These are phyloP conservation scores for Tokudaia muenninki DNA, from an alignment of 2,797 vertebrate genomes.

Conservation along the genomic window DNA sequence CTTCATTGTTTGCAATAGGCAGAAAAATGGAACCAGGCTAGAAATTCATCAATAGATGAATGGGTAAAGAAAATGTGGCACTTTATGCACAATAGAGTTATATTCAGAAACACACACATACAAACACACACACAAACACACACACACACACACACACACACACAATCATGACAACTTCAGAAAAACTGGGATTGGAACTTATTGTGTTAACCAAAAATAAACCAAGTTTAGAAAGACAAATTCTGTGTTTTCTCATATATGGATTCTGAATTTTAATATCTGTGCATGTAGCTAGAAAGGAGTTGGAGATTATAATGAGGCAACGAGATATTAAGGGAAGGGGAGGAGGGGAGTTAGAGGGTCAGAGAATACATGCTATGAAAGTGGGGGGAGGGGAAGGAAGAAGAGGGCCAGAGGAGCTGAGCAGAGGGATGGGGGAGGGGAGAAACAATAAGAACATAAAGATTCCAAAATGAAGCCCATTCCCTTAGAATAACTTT, in stretches of 20 bases:
- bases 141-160: background rate
- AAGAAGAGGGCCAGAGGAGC: background rate
- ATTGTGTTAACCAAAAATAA: background rate
- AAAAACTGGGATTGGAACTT: background rate
- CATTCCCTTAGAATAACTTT: background rate
- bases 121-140: background rate
- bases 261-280: background rate
- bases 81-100: background rate
- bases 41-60: background rate
- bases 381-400: rapidly evolving
- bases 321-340: background rate
- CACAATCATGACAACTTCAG: background rate
- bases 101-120: background rate
- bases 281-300: background rate
- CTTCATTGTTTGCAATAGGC: background rate
- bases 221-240: background rate
- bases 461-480: background rate
- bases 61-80: background rate
- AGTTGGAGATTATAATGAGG: too few species aligned
- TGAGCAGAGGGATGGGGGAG: background rate
- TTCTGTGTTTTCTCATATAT: background rate
- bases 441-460: background rate
- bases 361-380: background rate
- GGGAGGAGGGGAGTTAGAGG: too few species aligned
- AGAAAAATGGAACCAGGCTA: background rate